phyloP scores from a whole-genome alignment of 2,113 vertebrate genomes.

The Salvelinus sp. region DNA sequence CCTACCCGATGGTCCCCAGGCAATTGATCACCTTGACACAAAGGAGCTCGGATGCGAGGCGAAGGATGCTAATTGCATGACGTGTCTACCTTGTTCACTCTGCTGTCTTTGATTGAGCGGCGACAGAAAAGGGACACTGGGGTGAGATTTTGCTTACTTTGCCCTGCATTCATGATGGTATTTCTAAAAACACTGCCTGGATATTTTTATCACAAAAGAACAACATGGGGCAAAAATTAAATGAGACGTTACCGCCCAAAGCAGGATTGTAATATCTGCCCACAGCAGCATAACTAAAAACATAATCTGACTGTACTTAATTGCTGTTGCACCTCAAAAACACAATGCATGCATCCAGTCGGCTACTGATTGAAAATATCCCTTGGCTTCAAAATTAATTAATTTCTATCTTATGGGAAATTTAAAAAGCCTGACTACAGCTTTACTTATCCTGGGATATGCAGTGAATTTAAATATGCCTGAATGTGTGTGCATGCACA shows the following conservation, averaged over 20 bases:
- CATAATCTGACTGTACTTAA: constrained; percentile 13
- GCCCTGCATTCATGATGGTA: constrained; percentile 15
- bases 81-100: constrained; percentile 53
- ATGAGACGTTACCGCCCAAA: background rate
- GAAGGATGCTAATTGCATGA: constrained; percentile 70
- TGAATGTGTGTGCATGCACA: background rate
- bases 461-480: constrained; percentile 15
- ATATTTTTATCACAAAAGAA: background rate
- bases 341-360: constrained; percentile 4
- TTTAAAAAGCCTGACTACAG: constrained; percentile 15
- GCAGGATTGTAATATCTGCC: background rate
- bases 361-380: constrained; percentile 18
- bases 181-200: constrained; percentile 12
- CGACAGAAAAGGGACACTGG: constrained; percentile 25
- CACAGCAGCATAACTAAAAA: constrained; percentile 1
- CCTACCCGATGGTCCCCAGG: constrained; percentile 52
- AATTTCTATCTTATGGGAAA: constrained; percentile 17
- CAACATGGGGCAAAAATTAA: background rate
- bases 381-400: constrained; percentile 27
- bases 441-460: background rate
- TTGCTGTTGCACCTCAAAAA: constrained; percentile 22
- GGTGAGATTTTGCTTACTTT: constrained; percentile 20
- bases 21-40: constrained; percentile 68
- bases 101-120: constrained; percentile 53
- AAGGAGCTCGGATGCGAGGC: constrained; percentile 63